These are phyloP conservation scores for Eidolon dupreanum DNA, from an alignment of 2,797 vertebrate genomes.

Conservation along the genomic window DNA sequence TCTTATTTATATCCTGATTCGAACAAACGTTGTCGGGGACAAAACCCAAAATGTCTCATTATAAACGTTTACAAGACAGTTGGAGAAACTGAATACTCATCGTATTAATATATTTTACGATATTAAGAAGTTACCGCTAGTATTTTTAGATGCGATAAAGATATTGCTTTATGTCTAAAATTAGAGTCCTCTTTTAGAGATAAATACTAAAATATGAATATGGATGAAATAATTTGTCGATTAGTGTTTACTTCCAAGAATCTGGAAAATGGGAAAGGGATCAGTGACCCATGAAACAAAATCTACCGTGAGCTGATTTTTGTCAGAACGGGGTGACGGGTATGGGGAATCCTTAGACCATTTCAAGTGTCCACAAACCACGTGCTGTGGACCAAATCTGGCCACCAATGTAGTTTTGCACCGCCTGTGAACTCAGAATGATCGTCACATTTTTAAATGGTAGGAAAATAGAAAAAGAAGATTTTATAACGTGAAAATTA, in stretches of 20 bases:
- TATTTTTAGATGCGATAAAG: slow-evolving; percentile 17
- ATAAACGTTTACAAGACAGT: background rate
- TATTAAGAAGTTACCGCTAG: background rate
- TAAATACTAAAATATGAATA: background rate
- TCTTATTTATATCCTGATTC: background rate
- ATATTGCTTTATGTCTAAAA: background rate
- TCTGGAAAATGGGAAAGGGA: background rate
- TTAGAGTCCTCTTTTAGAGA: background rate
- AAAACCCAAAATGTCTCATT: background rate
- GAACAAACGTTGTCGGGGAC: background rate
- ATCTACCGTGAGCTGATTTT: background rate
- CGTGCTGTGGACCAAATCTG: no score
- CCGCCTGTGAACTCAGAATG: no score
- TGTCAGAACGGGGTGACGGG: background rate
- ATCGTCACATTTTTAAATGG: background rate
- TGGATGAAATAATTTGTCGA: background rate
- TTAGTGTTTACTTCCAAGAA: background rate
- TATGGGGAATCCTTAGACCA: background rate
- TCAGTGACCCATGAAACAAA: background rate
- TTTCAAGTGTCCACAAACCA: no score
- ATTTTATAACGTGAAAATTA: background rate
- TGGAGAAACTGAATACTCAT: background rate
- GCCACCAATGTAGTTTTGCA: no score
- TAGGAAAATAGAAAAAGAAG: background rate
- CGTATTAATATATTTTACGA: background rate